Base-by-base conservation (phyloP, 2,888 invertebrate genomes). In the Tachina lurida region DNA sequence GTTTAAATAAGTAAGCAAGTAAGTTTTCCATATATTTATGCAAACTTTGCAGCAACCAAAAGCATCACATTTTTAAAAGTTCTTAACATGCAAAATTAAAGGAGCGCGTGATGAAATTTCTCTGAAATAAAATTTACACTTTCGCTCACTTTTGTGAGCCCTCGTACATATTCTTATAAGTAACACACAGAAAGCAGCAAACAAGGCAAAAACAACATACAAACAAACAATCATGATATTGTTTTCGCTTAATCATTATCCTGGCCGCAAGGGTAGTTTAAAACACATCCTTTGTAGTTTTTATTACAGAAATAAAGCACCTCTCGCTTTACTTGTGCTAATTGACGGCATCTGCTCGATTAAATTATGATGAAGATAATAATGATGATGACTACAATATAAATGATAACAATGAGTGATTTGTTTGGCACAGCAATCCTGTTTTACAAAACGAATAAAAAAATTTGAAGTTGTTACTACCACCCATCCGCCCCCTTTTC, bases 251-350 rank as follows among this genome's bases (percentile, higher is more conserved):
- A 87, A 88, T 87, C 88, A 84, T 88, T 88, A 88, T 88, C 87
- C 87, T 81, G 56, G 87, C 88, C 88, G 87, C 87, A 87, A 85
- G 88, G 88, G 88, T 88, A 84, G 87, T 87, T 88, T 83, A 87
- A 87, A 86, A 85, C 87, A 81, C 65, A 85, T 56, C 73, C 83
- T 83, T 86, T 86, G 86, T 83, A 76, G 76, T 83, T 76, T 76
- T 79, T 77, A 47, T 60, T 52, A 52, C 52, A 71, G 60, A 76
- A 62, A 52, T 81, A 77, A 83, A 86, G 83, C 83, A 86, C 79
- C 86, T 86, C 83, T 80, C 76, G 79, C 49, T 79, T 76, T 86
- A 83, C 75, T 83, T 86, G 56, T 54, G 79, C 86, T 86, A 86
- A 86, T 86, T 86, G 86, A 79, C 73, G 86, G 83, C 86, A 86